These are phyloP conservation scores for Tapera naevia DNA, from an alignment of 2,797 vertebrate species.

Conservation along the genomic window DNA sequence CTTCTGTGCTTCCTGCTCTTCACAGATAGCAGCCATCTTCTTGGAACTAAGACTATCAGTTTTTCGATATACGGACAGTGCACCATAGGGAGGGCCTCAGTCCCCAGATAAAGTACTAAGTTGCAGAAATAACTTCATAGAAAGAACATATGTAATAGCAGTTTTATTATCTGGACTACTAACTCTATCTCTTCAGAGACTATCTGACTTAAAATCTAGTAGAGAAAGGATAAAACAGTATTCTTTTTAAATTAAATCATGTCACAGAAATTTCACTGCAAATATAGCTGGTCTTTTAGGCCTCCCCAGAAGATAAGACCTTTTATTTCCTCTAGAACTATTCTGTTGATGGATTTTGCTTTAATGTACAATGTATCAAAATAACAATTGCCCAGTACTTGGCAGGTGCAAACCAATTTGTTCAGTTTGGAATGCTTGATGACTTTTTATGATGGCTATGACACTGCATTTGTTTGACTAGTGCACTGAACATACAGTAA, in stretches of 20 bases:
- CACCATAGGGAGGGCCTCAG: not conserved
- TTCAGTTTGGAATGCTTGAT: constrained; percentile 1
- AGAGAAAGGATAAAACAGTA: not conserved
- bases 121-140: not conserved
- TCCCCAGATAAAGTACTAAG: not conserved
- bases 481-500: not conserved
- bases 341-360: constrained; percentile 3
- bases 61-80: not conserved
- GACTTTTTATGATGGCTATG: not conserved
- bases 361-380: not conserved
- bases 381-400: not conserved
- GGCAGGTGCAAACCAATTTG: constrained; percentile 8
- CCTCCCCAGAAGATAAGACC: not conserved
- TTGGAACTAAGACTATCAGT: not conserved
- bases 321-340: not conserved
- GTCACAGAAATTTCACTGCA: not conserved
- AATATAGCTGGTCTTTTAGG: not conserved
- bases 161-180: not conserved
- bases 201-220: not conserved
- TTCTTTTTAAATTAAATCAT: not conserved
- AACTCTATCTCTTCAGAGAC: not conserved
- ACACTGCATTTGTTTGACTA: constrained; percentile 32
- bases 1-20: not conserved
- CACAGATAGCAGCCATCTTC: not conserved
- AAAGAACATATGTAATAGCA: not conserved